Evolutionary conservation across 2,113 vertebrate species (phyloP).

Genomic region (Macroglossus sobrinus): DNA sequence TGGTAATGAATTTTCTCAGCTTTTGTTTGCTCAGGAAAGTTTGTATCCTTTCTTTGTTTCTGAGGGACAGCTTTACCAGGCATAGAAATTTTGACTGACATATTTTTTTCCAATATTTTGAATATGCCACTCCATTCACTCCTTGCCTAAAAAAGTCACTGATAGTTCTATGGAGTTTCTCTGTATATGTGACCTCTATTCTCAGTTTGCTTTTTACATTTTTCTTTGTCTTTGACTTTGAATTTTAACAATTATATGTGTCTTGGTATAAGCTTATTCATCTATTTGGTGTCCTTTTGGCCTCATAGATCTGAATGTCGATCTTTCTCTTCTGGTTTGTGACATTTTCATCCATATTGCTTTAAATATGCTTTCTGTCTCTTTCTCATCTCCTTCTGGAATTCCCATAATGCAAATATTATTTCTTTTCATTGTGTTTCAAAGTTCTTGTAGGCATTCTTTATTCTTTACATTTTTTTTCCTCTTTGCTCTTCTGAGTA

Average conservation of each 20-base stretch:
- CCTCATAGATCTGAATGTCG: not conserved
- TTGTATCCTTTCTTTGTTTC: not conserved
- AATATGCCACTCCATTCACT: too few relatives aligned
- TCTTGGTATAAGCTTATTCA: not conserved
- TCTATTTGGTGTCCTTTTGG: not conserved
- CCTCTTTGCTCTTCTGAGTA: not conserved
- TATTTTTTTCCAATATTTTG: too few relatives aligned
- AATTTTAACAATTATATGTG: not conserved
- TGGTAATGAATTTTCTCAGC: not conserved
- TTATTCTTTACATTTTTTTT: not conserved
- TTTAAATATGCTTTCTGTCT: not conserved
- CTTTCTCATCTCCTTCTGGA: not conserved
- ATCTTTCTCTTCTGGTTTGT: not conserved
- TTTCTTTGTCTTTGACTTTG: not conserved
- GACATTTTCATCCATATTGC: not conserved
- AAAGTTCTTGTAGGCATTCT: not conserved
- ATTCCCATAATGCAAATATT: not conserved
- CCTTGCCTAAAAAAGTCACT: not conserved
- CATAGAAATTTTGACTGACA: too few relatives aligned
- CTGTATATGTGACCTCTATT: not conserved
- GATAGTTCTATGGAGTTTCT: not conserved
- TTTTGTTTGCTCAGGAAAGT: not conserved
- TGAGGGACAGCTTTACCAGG: not conserved
- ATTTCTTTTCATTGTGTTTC: not conserved
- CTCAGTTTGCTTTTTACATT: not conserved